Base-by-base conservation (phyloP, 2,888 invertebrate species). In the Scaeva pyrastri region DNA sequence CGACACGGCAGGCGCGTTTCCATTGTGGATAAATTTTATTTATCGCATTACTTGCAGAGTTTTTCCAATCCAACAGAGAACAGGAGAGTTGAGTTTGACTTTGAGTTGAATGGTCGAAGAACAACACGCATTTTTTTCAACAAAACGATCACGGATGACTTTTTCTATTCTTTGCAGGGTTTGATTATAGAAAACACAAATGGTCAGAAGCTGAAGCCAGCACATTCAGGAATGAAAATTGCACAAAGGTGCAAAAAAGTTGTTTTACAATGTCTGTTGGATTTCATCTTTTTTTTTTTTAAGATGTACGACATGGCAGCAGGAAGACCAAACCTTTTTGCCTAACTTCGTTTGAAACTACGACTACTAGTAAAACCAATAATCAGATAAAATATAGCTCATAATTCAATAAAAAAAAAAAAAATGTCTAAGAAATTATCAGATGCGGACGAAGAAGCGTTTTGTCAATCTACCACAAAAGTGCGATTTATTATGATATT, bases 341-440 rank as follows among this genome's bases (percentile, higher is more conserved):
- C 43, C 68, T 16, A 39, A 55, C 70, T 78, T 71, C 36, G 56
- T 50, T 66, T 21, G 31, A 43, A 23, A 14, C 31, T 31, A 31
- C 6, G 6, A 52, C 45, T 1, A 50, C 0, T 21, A n/a, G n/a
- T n/a, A n/a, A 0, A 14, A 14, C 1, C 21, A 62, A 76, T 66
- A 45, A 21, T 21, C 70, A 23, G 73, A 77, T 71, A 52, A 79
- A 66, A 68, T 68, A 68, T 68, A n/a, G 43, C 23, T 81, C 76
- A 77, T 85, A 81, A 62, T 85, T 85, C 81, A 85, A 81, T 85
- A 81, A 85, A 3, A 31, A 31, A 31, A 81, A 85, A 3, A 31
- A 31, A 31, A 62, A 62, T 77, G 80, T 85, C 85, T 56, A 23
- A 76, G 36, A 52, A 68, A 81, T 62, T 73, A 85, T 81, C 84